Evolutionary conservation across 1,140 invertebrate species (phyloP).

Genomic region (Philopotamus ludificatus): DNA sequence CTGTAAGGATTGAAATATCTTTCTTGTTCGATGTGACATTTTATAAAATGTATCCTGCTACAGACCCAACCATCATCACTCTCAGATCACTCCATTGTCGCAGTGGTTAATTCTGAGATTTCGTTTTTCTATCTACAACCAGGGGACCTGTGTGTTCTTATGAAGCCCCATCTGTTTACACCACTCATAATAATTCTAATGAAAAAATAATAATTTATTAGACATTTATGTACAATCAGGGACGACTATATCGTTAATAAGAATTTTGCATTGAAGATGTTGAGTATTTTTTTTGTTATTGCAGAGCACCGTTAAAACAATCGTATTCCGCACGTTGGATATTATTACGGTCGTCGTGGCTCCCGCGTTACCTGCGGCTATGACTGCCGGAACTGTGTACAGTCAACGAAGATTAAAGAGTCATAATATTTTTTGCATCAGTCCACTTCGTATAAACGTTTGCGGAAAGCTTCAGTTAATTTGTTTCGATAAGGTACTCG

Average conservation of each 20-base stretch:
- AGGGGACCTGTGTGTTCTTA: no score
- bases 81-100: no score
- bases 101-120: no score
- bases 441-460: conserved; percentile 85
- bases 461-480: conserved; percentile 87
- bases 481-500: conserved; percentile 93
- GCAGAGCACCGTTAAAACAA: conserved; percentile 52
- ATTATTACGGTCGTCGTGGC: conserved; percentile 94
- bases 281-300: conserved; percentile 8
- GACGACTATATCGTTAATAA: no score
- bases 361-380: conserved; percentile 89
- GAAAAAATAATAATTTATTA: background rate
- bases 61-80: no score
- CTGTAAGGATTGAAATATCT: no score
- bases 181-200: conserved; percentile 1
- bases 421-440: conserved; percentile 86
- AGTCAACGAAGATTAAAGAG: conserved; percentile 80
- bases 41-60: no score
- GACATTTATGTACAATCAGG: no score
- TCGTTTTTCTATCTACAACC: no score
- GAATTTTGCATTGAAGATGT: no score
- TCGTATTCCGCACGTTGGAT: conserved; percentile 71
- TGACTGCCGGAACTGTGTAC: conserved; percentile 83
- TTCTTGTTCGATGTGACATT: no score
- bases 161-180: no score